These are phyloP conservation scores for Coccyzus lansbergi DNA, from an alignment of 2,797 vertebrate species.

Conservation along the genomic window DNA sequence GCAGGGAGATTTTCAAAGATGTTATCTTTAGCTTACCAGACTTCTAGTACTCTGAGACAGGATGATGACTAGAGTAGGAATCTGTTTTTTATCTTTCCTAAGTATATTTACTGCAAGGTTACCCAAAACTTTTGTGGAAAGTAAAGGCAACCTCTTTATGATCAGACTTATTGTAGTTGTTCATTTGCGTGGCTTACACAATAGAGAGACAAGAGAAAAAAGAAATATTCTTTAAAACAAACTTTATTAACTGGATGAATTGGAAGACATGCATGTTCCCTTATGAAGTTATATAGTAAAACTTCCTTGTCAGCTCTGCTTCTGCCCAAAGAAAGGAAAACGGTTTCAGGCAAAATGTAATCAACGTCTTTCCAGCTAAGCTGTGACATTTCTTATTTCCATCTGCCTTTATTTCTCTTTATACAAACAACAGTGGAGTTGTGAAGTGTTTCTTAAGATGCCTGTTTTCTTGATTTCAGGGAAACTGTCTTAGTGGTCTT, in stretches of 20 bases:
- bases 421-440: neutral
- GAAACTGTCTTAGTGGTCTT: neutral
- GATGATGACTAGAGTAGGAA: neutral
- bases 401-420: constrained; percentile 2
- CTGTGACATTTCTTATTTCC: neutral
- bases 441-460: neutral
- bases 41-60: neutral
- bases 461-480: neutral
- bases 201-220: neutral
- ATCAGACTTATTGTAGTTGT: neutral
- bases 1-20: neutral
- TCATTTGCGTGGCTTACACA: neutral
- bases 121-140: neutral
- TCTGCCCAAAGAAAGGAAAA: constrained; percentile 12
- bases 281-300: neutral
- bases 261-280: neutral
- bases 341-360: neutral
- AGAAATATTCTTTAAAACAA: neutral
- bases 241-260: neutral
- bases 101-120: neutral
- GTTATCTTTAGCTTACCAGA: neutral
- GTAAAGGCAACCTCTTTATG: neutral
- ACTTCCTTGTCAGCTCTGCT: neutral
- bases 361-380: neutral
- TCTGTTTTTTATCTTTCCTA: neutral